Evolutionary conservation across 2,797 vertebrate species (phyloP).

Genomic region (Nannoperca obscura): DNA sequence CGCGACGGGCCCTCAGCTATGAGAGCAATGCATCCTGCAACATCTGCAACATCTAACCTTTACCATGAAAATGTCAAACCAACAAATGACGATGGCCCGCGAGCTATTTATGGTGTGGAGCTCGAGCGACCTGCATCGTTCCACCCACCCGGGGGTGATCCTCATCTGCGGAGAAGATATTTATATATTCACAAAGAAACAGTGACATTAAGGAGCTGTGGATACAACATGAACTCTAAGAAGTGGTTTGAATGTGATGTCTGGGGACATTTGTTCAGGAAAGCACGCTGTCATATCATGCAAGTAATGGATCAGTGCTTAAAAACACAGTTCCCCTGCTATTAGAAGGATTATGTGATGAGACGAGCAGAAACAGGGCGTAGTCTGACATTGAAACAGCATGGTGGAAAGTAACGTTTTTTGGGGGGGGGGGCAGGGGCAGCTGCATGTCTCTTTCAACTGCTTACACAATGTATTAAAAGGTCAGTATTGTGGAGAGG

Average conservation of each 20-base stretch:
- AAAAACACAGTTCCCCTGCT: not conserved
- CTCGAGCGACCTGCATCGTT: slow-evolving; percentile 37
- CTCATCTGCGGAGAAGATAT: slow-evolving; percentile 19
- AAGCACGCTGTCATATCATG: not conserved
- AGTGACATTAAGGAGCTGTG: slow-evolving; percentile 18
- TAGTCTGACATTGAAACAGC: not conserved
- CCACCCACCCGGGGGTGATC: slow-evolving; percentile 15
- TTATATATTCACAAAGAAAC: slow-evolving; percentile 21
- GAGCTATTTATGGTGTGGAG: slow-evolving; percentile 58
- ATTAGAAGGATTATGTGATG: not conserved
- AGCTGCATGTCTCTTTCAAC: not conserved
- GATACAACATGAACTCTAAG: not conserved
- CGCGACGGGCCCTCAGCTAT: slow-evolving; percentile 18
- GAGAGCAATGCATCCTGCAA: slow-evolving; percentile 47
- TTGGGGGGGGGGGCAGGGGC: too few species aligned
- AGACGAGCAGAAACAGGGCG: not conserved
- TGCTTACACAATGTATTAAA: not conserved
- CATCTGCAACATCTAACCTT: slow-evolving; percentile 74
- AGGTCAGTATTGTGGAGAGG: not conserved
- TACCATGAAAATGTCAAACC: slow-evolving; percentile 65
- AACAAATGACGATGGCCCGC: slow-evolving; percentile 25
- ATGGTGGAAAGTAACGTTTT: not conserved
- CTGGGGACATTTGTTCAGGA: not conserved
- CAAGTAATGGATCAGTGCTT: not conserved
- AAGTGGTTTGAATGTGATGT: not conserved